Evolutionary conservation across 2,113 vertebrate species (phyloP), one percentile per base, ranked within the genome.

Genomic region (Noturus placidus): DNA sequence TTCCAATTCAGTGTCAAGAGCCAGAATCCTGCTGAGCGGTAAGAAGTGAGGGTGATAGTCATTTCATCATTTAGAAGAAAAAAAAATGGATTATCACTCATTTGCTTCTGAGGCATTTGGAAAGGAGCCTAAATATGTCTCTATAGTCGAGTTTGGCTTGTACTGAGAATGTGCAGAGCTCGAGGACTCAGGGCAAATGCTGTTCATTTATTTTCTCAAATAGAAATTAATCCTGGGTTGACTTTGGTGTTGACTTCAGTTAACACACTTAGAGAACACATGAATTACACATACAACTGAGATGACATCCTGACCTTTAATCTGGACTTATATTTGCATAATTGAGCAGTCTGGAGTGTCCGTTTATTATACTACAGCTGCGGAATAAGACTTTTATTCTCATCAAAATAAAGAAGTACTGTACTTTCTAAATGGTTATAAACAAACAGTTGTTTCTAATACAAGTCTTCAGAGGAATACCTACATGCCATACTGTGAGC

Each of bases 1-100:
- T 65, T 81, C 13, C 38, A 35, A 57, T 56, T 77, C 30, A 5
- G 22, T n/a, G 56, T 65, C 19, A n/a, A 38, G 74, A 67, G 69
- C 56, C 85, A 86, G 83, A 78, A 61, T 78, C 85, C 74, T 57
- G 84, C 84, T 81, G 76, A 56, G 76, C 87, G 82, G 77, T 65
- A 88, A 35, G 69, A 89, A 77, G 70, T 78, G 69, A 89, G 83
- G 30, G 35, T 78, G 59, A 87, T 82, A 88, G 67, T 77, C 82
- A 74, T 88, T 88, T 87, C 46, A 86, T 88, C 82, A 78, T 88
- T 85, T 59, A 50, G 76, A 57, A 56, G 57, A 87, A 80, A 56
- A 80, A 80, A 80, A 81, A 81, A 74, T 57, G 70, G 87, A 85
- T 87, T 89, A 82, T 84, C 15, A 59, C 46, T 56, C 72, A 56